Percentiles rank a stretch among this genome's conserved stretches.
Evolutionary conservation across 2,888 invertebrate species (phyloP).

Genomic region (Drosophila falleni): DNA sequence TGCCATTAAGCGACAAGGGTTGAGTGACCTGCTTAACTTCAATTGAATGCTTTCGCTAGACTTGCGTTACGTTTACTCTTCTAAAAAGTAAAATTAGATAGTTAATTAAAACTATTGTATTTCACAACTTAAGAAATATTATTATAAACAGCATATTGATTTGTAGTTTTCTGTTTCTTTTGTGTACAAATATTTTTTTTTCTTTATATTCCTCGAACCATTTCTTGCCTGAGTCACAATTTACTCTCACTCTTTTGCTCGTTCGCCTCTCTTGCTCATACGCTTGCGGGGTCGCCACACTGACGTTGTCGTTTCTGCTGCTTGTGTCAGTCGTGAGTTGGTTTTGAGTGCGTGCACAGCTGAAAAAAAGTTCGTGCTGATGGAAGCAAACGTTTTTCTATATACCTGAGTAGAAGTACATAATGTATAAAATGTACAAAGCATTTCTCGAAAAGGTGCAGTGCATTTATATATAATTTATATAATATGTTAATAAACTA

Average conservation of each 20-base stretch:
- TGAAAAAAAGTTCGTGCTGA: conserved; percentile 52
- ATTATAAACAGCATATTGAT: conserved; percentile 5
- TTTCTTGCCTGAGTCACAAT: conserved; percentile 41
- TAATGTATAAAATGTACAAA: conserved; percentile 36
- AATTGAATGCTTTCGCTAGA: conserved; percentile 37
- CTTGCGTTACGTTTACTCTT: not conserved
- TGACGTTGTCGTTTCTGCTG: conserved; percentile 50
- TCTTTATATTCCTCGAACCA: conserved; percentile 6
- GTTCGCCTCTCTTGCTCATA: conserved; percentile 34
- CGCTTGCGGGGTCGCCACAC: conserved; percentile 50
- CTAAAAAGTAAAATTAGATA: conserved; percentile 13
- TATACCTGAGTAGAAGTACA: conserved; percentile 52
- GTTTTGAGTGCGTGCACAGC: conserved; percentile 76
- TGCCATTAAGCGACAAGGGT: conserved; percentile 58
- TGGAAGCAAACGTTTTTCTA: conserved; percentile 36
- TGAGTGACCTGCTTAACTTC: conserved; percentile 70
- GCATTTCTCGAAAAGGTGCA: conserved; percentile 44
- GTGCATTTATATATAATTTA: conserved; percentile 34
- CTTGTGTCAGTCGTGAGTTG: conserved; percentile 76
- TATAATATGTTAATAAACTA: conserved; percentile 20
- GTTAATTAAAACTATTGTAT: not conserved
- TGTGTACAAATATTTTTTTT: not conserved
- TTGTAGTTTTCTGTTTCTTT: not conserved
- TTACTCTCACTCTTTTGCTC: conserved; percentile 51
- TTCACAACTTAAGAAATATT: conserved; percentile 8